Conservation (phyloP, 2,888 invertebrate species). For the Cerceris ruficornis region DNA sequence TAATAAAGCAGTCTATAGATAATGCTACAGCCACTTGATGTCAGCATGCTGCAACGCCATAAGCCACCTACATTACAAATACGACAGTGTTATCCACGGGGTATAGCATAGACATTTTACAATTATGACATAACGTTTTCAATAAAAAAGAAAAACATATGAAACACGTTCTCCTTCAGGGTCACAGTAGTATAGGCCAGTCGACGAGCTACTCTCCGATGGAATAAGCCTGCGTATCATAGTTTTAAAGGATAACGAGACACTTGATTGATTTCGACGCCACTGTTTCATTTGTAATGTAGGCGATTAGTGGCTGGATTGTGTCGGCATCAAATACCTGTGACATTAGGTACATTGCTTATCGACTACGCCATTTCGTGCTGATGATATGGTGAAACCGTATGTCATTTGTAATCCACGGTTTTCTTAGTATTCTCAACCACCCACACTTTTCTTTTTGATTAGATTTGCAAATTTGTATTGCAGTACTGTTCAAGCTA, state of each 20-base stretch:
- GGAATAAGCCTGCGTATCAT: neutral
- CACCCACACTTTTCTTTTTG: too few species aligned
- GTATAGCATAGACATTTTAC: too few species aligned
- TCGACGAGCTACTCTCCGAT: neutral
- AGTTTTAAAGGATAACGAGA: neutral
- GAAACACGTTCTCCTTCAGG: too few species aligned
- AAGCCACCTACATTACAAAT: slow-evolving; percentile 25
- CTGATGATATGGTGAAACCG: slow-evolving; percentile 26
- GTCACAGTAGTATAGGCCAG: neutral
- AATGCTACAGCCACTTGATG: slow-evolving; percentile 41
- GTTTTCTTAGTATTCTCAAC: neutral
- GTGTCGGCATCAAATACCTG: slow-evolving; percentile 42
- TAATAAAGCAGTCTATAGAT: slow-evolving; percentile 40
- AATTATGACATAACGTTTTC: neutral
- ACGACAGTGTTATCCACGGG: slow-evolving; percentile 18
- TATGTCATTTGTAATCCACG: slow-evolving; percentile 7
- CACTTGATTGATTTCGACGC: slow-evolving; percentile 30
- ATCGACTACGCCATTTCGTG: slow-evolving; percentile 45
- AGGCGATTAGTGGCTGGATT: slow-evolving; percentile 22
- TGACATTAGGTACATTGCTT: slow-evolving; percentile 46
- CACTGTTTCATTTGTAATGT: slow-evolving; percentile 23
- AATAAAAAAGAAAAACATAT: neutral
- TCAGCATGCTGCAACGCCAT: slow-evolving; percentile 26
- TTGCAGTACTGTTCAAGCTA: too few species aligned
- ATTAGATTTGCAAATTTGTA: too few species aligned